Evolutionary conservation across 2,113 vertebrate genomes (phyloP), one percentile per base, ranked within the genome.

Genomic region (Craseonycteris thonglongyai): DNA sequence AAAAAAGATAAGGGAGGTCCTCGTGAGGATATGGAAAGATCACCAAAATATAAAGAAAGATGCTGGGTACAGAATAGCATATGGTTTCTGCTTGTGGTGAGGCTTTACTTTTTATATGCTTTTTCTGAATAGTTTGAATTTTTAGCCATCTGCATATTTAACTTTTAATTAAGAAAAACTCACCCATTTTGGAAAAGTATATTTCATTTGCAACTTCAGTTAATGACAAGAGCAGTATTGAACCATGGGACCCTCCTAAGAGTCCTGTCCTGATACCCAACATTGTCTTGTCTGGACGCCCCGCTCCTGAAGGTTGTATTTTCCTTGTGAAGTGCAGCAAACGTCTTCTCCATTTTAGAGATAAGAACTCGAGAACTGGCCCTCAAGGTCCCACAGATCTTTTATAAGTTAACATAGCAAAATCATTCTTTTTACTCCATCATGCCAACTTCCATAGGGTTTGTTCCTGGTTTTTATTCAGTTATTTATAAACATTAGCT

Each of bases 401-500:
- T 66, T 81, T 26, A 13, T 33, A 35, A 56, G 5, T 35, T 69
- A 68, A 61, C 49, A 68, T 0, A 51, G 69, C 35, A 45, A 85
- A 63, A 30, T 13, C 35, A 14, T 28, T 45, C 12, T 42, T 24
- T 59, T 72, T 59, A 38, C 14, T n/a, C 78, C 21, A 75, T 78
- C 38, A 47, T 24, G 68, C 47, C 47, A 85, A 68, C n/a, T 18
- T 76, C 45, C 24, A 30, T 26, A 63, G 61, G 18, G 22, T 76
- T 65, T 54, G 69, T 30, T 28, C 38, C 61, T 90, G 78, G 51
- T 38, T 86, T 76, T 74, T 86, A 61, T 72, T 63, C 68, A 59
- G 56, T 75, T 78, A 56, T 74, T 78, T 93, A 71, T n/a, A 91
- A 86, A 47, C 33, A 80, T 0, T 69, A 15, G 87, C n/a, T 79